phyloP scores from a whole-genome alignment of 2,113 vertebrate species.

The Chloropsis cyanopogon region DNA sequence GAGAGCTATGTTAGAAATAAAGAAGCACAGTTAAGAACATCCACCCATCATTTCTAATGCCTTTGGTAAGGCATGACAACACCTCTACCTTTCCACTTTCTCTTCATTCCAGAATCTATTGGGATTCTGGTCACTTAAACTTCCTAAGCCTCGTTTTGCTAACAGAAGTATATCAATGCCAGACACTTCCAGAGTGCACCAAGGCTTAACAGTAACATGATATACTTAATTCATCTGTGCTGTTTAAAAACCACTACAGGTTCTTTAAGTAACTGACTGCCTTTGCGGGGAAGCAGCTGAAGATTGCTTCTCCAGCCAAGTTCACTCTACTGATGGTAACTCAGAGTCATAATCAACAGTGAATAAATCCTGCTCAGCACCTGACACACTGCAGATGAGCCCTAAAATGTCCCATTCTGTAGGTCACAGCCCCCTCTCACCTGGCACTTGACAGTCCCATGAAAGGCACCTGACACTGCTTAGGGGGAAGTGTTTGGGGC shows the following conservation, averaged over 20 bases:
- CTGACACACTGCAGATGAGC: background rate
- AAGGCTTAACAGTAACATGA: background rate
- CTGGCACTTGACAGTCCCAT: background rate
- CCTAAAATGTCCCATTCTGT: background rate
- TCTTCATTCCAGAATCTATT: background rate
- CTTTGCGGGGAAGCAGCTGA: background rate
- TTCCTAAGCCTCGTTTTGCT: constrained; percentile 4
- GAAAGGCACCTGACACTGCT: background rate
- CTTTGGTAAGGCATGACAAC: background rate
- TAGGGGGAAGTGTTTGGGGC: background rate
- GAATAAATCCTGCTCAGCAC: background rate
- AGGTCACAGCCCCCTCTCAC: background rate
- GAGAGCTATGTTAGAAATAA: background rate
- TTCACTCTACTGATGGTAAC: background rate
- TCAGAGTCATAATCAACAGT: background rate
- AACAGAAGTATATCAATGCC: background rate
- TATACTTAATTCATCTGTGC: background rate
- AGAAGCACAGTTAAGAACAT: background rate
- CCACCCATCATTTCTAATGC: background rate
- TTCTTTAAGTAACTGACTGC: background rate
- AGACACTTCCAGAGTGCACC: background rate
- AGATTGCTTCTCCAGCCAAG: background rate
- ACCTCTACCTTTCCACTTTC: background rate
- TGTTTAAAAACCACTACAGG: background rate
- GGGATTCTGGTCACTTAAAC: background rate